These are phyloP conservation scores for Melanotaenia trifasciata DNA, from an alignment of 2,797 vertebrate species.

Conservation along the genomic window DNA sequence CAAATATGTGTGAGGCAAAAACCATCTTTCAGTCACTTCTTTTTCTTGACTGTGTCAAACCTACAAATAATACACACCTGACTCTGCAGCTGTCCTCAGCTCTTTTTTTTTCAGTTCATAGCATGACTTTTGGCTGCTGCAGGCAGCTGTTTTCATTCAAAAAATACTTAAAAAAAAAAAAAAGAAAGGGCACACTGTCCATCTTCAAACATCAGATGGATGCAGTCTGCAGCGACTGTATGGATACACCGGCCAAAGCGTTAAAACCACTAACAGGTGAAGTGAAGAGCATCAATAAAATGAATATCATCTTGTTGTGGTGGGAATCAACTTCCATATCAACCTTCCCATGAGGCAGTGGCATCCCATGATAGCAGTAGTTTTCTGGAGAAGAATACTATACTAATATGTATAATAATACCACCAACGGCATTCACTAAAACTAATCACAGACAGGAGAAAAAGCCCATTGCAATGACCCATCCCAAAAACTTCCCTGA, in stretches of 20 bases:
- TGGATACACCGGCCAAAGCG: conserved; percentile 6
- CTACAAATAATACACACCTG: neutral
- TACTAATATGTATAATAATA: no score
- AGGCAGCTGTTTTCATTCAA: neutral
- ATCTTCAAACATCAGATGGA: conserved; percentile 11
- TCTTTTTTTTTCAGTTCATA: neutral
- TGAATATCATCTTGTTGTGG: conserved; percentile 17
- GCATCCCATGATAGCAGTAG: neutral
- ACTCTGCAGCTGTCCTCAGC: conserved; percentile 1
- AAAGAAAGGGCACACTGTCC: neutral
- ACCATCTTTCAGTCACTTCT: neutral
- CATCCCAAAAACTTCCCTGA: neutral
- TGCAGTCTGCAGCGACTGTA: neutral
- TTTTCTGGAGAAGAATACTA: neutral
- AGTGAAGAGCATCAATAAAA: conserved; percentile 15
- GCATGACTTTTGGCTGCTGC: neutral
- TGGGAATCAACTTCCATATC: conserved; percentile 2
- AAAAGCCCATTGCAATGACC: neutral
- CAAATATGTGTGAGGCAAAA: neutral
- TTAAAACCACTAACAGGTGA: conserved; percentile 19
- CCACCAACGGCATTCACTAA: neutral
- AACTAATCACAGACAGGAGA: neutral
- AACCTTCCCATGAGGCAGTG: neutral
- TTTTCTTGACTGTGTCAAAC: neutral
- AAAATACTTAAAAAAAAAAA: neutral